phyloP scores from a whole-genome alignment of 2,113 vertebrate species.

The Apteryx mantelli region DNA sequence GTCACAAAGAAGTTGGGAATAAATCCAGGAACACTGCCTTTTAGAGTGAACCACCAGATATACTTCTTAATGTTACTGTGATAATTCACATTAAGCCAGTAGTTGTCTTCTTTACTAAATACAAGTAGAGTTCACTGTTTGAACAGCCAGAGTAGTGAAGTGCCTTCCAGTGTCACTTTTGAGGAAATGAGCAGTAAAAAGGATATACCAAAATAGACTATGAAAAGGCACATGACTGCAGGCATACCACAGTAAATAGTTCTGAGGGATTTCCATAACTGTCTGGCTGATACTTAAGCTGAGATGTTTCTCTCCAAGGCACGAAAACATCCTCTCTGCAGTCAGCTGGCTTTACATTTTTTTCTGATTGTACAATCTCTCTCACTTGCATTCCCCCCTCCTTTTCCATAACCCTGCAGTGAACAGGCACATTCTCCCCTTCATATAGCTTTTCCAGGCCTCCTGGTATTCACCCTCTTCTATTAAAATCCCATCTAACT shows the following conservation, averaged over 20 bases:
- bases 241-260: rapidly evolving
- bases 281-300: neutral
- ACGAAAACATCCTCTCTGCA: neutral
- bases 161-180: neutral
- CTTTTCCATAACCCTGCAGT: neutral
- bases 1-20: neutral
- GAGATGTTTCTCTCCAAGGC: neutral
- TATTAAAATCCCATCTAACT: constrained; percentile 49
- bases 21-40: neutral
- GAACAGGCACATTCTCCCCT: neutral
- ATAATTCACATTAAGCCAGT: neutral
- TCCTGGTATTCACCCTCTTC: neutral
- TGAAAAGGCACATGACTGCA: neutral
- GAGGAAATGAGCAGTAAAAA: neutral
- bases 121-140: neutral
- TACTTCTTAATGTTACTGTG: neutral
- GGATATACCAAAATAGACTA: neutral
- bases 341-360: neutral
- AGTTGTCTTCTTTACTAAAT: neutral
- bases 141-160: neutral
- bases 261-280: neutral
- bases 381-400: neutral
- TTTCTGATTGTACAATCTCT: neutral
- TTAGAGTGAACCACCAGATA: neutral
- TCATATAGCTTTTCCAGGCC: neutral